These are phyloP conservation scores for Apotomis turbidana DNA, from an alignment of 2,888 invertebrate genomes.

Conservation along the genomic window DNA sequence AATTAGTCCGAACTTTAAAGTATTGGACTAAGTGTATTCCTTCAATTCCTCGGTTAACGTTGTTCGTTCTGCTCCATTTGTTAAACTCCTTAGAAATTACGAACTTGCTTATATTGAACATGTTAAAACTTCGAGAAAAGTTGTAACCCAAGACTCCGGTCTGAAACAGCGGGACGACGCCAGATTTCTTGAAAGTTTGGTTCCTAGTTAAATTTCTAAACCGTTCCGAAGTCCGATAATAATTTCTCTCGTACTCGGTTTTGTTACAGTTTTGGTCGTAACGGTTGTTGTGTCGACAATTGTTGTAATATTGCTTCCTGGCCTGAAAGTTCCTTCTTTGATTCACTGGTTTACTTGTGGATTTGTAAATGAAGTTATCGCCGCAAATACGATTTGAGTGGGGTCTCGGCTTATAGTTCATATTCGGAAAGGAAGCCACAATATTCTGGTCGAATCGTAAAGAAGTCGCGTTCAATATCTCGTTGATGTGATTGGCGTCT, in stretches of 20 bases:
- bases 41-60: slow-evolving; percentile 38
- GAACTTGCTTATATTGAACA: slow-evolving; percentile 64
- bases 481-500: slow-evolving; percentile 62
- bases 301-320: slow-evolving; percentile 27
- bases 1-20: slow-evolving; percentile 73
- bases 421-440: slow-evolving; percentile 59
- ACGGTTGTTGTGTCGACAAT: slow-evolving; percentile 42
- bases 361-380: slow-evolving; percentile 62
- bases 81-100: slow-evolving; percentile 51
- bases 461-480: slow-evolving; percentile 64
- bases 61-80: slow-evolving; percentile 47
- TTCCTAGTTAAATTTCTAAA: slow-evolving; percentile 63
- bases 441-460: slow-evolving; percentile 74
- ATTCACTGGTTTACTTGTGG: slow-evolving; percentile 26
- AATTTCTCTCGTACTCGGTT: slow-evolving; percentile 61
- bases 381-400: slow-evolving; percentile 56
- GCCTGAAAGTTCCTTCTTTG: slow-evolving; percentile 28
- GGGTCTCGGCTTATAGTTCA: slow-evolving; percentile 21
- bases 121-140: slow-evolving; percentile 61
- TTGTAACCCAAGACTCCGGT: slow-evolving; percentile 63
- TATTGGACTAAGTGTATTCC: slow-evolving; percentile 67
- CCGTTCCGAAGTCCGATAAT: slow-evolving; percentile 62
- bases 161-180: slow-evolving; percentile 55
- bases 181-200: slow-evolving; percentile 54
- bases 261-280: slow-evolving; percentile 47